Evolutionary conservation across 2,113 vertebrate genomes (phyloP).

Genomic region (Cottus gobio): DNA sequence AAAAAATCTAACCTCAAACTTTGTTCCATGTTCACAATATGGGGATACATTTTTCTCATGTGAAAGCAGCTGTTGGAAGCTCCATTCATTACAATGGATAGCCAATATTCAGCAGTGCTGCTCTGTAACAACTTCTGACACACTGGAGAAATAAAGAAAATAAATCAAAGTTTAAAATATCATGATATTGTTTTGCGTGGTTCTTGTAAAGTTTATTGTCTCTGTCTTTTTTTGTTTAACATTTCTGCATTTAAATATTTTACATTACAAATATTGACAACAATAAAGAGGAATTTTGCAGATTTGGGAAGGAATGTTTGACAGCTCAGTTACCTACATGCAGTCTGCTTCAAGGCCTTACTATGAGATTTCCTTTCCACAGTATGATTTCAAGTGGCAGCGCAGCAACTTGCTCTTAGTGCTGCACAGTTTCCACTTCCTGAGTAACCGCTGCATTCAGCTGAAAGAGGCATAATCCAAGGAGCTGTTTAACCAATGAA

Average conservation of each 20-base stretch:
- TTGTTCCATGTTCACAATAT: constrained; percentile 13
- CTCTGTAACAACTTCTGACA: constrained; percentile 25
- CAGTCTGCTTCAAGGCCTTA: neutral
- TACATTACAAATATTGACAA: neutral
- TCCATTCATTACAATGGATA: constrained; percentile 1
- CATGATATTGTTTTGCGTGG: neutral
- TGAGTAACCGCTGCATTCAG: constrained; percentile 9
- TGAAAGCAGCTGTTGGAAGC: constrained; percentile 22
- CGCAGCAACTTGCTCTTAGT: constrained; percentile 2
- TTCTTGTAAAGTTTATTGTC: neutral
- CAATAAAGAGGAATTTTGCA: neutral
- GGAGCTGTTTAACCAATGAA: constrained; percentile 32
- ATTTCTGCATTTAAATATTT: neutral
- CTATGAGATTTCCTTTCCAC: neutral
- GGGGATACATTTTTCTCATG: constrained; percentile 19
- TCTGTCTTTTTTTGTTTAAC: neutral
- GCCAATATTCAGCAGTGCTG: neutral
- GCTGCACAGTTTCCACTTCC: constrained; percentile 24
- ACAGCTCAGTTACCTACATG: neutral
- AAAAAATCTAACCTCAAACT: constrained; percentile 38
- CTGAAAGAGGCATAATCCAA: constrained; percentile 14
- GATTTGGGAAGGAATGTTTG: neutral
- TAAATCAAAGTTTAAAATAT: neutral
- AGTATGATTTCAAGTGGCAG: constrained; percentile 5
- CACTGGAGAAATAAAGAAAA: constrained; percentile 23